phyloP scores from a whole-genome alignment of 2,113 vertebrate genomes.

The Laterallus jamaicensis region DNA sequence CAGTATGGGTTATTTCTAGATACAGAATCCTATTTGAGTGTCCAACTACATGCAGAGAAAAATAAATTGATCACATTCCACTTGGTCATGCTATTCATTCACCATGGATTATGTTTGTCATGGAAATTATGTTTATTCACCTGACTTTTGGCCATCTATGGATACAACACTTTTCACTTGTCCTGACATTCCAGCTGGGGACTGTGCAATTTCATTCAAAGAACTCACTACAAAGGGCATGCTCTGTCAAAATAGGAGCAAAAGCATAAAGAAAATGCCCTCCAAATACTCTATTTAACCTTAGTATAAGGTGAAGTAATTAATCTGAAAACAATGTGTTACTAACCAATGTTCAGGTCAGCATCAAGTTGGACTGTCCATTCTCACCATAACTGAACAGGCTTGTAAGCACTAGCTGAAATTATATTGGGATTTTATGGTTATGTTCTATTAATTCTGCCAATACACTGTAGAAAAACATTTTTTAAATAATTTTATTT shows the following conservation, averaged over 20 bases:
- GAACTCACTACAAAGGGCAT: background rate
- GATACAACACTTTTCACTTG: conserved; percentile 8
- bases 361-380: background rate
- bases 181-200: background rate
- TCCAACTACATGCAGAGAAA: background rate
- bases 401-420: background rate
- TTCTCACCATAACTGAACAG: background rate
- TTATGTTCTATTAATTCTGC: conserved; percentile 6
- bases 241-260: conserved; percentile 18
- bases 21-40: background rate
- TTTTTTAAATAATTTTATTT: background rate
- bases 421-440: background rate
- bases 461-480: background rate
- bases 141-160: background rate
- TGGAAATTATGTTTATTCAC: conserved; percentile 34
- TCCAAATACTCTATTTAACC: conserved; percentile 7
- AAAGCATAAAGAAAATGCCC: background rate
- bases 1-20: background rate
- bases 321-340: background rate
- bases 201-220: conserved; percentile 15
- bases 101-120: background rate
- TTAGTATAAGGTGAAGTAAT: background rate
- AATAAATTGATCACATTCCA: background rate
- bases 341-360: background rate
- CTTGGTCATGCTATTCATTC: background rate